phyloP scores from a whole-genome alignment of 2,113 vertebrate species.

The Mobula hypostoma region DNA sequence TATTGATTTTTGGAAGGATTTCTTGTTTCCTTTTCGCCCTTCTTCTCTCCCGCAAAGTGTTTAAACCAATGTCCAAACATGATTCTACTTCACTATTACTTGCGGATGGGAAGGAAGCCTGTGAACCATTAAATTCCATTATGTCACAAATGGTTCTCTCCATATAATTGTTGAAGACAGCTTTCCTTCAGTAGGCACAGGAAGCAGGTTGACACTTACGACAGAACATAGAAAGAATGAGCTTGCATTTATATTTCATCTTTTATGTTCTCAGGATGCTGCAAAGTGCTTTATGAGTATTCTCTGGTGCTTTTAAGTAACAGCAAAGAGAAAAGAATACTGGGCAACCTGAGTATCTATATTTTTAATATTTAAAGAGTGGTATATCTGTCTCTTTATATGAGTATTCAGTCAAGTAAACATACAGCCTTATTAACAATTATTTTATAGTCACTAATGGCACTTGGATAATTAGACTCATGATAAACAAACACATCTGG shows the following conservation, averaged over 20 bases:
- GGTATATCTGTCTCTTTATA: neutral
- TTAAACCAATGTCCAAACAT: neutral
- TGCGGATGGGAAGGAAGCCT: neutral
- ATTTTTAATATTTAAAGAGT: neutral
- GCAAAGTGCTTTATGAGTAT: neutral
- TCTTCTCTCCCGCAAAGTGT: neutral
- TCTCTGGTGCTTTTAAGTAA: neutral
- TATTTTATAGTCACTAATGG: neutral
- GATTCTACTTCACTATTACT: neutral
- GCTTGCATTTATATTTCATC: neutral
- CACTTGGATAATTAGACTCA: neutral
- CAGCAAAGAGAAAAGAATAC: neutral
- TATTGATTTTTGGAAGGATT: conserved; percentile 17
- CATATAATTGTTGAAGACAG: neutral
- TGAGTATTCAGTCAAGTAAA: neutral
- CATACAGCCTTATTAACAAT: neutral
- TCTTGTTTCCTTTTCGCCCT: too few relatives aligned
- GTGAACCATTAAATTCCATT: neutral
- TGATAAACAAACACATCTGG: neutral
- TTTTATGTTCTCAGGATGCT: neutral
- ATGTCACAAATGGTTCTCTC: neutral
- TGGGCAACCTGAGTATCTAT: neutral
- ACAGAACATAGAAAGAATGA: neutral
- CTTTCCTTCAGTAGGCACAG: neutral
- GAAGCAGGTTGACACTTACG: neutral